phyloP scores from a whole-genome alignment of 2,797 vertebrate genomes.

The Okamejei kenojei region DNA sequence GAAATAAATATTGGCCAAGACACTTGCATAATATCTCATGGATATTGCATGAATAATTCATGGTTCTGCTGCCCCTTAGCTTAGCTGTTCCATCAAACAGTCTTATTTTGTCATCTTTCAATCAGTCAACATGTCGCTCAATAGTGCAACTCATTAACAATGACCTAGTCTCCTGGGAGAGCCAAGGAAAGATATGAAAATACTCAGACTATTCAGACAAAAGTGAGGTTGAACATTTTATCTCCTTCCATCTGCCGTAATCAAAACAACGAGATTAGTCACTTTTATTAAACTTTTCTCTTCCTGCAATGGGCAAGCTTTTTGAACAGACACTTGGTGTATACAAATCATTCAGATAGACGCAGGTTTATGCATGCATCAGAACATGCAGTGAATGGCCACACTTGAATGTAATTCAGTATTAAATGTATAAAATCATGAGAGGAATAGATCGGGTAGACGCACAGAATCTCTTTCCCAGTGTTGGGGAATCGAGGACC shows the following conservation, averaged over 20 bases:
- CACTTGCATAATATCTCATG: too few relatives aligned
- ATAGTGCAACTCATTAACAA: too few relatives aligned
- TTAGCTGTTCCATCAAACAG: background rate
- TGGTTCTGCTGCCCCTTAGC: background rate
- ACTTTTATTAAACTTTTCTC: background rate
- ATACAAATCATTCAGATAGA: background rate
- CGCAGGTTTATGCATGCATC: background rate
- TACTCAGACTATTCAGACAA: background rate
- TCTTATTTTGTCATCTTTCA: background rate
- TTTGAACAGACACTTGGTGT: background rate
- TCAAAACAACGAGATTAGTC: background rate
- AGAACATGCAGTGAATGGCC: background rate
- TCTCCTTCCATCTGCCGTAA: background rate
- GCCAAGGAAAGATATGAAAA: background rate
- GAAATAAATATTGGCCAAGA: too few relatives aligned
- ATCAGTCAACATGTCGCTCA: background rate
- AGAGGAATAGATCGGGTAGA: too few relatives aligned
- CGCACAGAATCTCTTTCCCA: too few relatives aligned
- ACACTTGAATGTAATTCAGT: background rate
- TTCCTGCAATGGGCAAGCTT: background rate
- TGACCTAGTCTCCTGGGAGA: background rate
- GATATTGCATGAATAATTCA: too few relatives aligned
- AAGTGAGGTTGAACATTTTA: background rate
- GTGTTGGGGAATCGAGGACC: too few relatives aligned
- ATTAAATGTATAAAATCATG: too few relatives aligned